Percentiles rank a stretch among this genome's conserved stretches.
These are phyloP conservation scores for Cinclus cinclus DNA, from an alignment of 2,113 vertebrate genomes.

Conservation along the genomic window DNA sequence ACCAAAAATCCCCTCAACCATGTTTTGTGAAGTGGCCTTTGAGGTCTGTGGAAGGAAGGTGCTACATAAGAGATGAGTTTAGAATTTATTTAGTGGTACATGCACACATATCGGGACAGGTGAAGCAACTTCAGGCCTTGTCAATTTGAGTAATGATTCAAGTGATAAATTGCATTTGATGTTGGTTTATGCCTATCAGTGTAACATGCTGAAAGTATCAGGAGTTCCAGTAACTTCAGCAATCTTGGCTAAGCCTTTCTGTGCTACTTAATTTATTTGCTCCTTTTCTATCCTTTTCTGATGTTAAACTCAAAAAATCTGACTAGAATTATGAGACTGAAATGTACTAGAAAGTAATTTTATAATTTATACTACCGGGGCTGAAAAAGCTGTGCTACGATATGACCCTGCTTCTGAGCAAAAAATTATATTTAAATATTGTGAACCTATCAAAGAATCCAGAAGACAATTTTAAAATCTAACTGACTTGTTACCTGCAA, in stretches of 20 bases:
- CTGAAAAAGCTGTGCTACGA: not conserved
- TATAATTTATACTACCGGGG: not conserved
- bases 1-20: accelerated
- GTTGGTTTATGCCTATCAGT: not conserved
- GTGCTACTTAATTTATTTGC: not conserved
- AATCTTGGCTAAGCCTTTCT: not conserved
- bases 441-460: not conserved
- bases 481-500: not conserved
- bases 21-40: not conserved
- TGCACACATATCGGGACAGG: not conserved
- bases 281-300: not conserved
- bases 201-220: not conserved
- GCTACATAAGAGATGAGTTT: not conserved
- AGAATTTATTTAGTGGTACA: not conserved
- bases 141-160: not conserved
- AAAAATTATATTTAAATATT: not conserved
- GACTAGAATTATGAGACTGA: not conserved
- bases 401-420: not conserved
- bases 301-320: not conserved
- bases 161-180: not conserved
- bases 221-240: not conserved
- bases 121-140: not conserved
- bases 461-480: not conserved
- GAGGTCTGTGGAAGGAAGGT: not conserved
- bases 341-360: not conserved